Evolutionary conservation across 2,113 vertebrate genomes (phyloP).

Genomic region (Gnathonemus longibarbis): DNA sequence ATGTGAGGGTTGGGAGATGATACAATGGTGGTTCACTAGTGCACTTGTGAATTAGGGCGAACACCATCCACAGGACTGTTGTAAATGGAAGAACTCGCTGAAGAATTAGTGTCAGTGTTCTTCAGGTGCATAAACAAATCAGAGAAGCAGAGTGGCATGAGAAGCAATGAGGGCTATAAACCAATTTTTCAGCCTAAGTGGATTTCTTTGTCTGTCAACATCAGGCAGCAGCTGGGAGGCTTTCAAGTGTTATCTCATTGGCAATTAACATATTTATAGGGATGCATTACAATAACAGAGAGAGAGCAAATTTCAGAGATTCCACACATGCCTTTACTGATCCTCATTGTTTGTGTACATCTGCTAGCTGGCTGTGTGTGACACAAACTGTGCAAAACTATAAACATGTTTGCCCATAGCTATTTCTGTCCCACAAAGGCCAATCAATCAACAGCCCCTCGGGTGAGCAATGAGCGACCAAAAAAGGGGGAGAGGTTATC

Average conservation of each 20-base stretch:
- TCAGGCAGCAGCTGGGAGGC: background rate
- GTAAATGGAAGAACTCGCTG: background rate
- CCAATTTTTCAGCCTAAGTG: background rate
- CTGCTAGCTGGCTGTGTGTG: background rate
- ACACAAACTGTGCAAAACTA: slow-evolving; percentile 10
- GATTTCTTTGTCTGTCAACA: background rate
- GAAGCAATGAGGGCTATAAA: background rate
- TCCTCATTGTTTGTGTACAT: background rate
- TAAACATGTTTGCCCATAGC: background rate
- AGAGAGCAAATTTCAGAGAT: slow-evolving; percentile 19
- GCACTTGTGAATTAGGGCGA: background rate
- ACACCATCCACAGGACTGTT: background rate
- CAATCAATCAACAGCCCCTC: background rate
- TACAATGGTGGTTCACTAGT: background rate
- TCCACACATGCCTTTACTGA: slow-evolving; percentile 22
- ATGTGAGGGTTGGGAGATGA: background rate
- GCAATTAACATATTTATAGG: slow-evolving; percentile 8
- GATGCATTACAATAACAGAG: slow-evolving; percentile 24
- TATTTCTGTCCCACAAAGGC: slow-evolving; percentile 20
- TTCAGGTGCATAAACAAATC: background rate
- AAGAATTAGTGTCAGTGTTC: background rate
- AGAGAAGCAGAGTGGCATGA: background rate
- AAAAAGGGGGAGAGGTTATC: background rate
- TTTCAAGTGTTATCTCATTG: background rate
- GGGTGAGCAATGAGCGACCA: background rate